Percentiles rank a stretch among this genome's conserved stretches.
Conservation (phyloP, 2,113 vertebrate species). For the Phalacrocorax pelagicus region DNA sequence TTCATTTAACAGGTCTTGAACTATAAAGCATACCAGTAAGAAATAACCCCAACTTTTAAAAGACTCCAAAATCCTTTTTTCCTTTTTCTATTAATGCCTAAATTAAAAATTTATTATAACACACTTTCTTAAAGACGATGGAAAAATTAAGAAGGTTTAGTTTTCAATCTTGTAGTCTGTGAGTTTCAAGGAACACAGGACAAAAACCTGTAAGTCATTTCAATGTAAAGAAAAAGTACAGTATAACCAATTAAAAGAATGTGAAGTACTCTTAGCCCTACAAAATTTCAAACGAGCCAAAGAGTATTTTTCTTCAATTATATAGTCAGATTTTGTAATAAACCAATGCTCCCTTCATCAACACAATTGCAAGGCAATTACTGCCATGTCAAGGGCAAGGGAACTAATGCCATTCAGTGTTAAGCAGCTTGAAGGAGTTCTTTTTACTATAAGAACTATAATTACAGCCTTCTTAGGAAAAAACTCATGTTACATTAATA, state of each 20-base stretch:
- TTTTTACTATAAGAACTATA: neutral
- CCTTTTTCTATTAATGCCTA: neutral
- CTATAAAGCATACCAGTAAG: neutral
- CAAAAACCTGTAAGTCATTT: neutral
- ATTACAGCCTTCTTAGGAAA: neutral
- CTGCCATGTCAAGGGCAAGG: neutral
- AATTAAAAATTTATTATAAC: neutral
- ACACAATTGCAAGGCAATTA: neutral
- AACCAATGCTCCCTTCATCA: neutral
- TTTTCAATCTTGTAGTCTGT: neutral
- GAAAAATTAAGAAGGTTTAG: neutral
- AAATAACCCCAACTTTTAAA: neutral
- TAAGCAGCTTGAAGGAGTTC: neutral
- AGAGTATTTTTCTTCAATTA: neutral
- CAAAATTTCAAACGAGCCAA: neutral
- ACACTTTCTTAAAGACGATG: neutral
- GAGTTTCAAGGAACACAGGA: neutral
- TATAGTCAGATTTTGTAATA: neutral
- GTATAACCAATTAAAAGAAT: neutral
- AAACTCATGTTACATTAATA: neutral
- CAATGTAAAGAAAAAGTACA: neutral
- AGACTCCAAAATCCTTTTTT: neutral
- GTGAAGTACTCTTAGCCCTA: neutral
- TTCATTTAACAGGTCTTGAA: neutral
- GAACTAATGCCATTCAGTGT: neutral